phyloP scores from a whole-genome alignment of 2,888 invertebrate genomes.

The Lampropteryx suffumata region DNA sequence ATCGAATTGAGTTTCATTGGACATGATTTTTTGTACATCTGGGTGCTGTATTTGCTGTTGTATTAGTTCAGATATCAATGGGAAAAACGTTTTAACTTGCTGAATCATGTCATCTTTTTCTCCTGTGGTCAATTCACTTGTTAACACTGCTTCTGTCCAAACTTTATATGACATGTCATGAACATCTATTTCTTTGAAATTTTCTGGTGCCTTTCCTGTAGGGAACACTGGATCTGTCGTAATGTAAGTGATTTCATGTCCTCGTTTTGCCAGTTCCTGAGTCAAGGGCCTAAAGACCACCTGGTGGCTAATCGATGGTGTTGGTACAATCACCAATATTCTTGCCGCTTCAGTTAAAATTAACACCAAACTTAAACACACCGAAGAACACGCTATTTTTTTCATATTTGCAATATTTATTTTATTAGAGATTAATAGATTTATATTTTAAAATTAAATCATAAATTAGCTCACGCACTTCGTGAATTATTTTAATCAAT shows the following conservation, averaged over 20 bases:
- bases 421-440: no score
- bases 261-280: slow-evolving; percentile 60
- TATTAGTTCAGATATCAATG: slow-evolving; percentile 14
- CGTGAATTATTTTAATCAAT: no score
- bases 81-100: slow-evolving; percentile 14
- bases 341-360: slow-evolving; percentile 31
- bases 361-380: slow-evolving; percentile 5
- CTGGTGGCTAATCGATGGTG: slow-evolving; percentile 73
- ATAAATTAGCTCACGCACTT: no score
- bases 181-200: slow-evolving; percentile 59
- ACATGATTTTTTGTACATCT: slow-evolving; percentile 21
- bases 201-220: slow-evolving; percentile 45
- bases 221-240: slow-evolving; percentile 63
- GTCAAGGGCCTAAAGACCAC: slow-evolving; percentile 60
- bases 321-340: slow-evolving; percentile 50
- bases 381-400: neutral
- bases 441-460: no score
- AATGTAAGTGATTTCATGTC: slow-evolving; percentile 67
- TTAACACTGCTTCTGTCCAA: slow-evolving; percentile 32
- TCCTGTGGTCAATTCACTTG: slow-evolving; percentile 10
- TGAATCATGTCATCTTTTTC: slow-evolving; percentile 5
- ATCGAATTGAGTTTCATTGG: slow-evolving; percentile 28
- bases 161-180: slow-evolving; percentile 42
- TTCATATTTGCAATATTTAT: neutral
- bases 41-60: slow-evolving; percentile 24